Conservation (phyloP, 92 coral and sea anemone species). For the Epizoanthus stellaris region DNA sequence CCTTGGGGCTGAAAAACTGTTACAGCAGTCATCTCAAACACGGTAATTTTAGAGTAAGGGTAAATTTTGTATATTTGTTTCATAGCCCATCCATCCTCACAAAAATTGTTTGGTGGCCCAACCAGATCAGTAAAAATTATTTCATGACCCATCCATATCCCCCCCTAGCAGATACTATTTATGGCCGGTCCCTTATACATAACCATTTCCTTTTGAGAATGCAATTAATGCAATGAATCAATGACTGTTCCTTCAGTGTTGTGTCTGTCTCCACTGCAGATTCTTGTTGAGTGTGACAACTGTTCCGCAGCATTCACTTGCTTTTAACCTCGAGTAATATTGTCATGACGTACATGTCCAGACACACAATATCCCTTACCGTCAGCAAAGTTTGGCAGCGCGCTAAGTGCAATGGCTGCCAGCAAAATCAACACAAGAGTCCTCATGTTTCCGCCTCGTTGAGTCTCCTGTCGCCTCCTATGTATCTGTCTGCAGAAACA, state of each 20-base stretch:
- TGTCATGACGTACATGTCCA: not conserved
- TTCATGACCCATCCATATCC: too few species aligned
- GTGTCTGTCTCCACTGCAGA: too few species aligned
- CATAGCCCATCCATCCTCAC: too few species aligned
- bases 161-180: too few species aligned
- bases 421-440: constrained; percentile 11
- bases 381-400: not conserved
- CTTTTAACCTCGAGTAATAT: too few species aligned
- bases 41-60: not conserved
- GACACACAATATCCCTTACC: not conserved
- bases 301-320: not conserved
- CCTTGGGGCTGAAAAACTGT: not conserved
- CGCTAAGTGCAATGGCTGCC: not conserved
- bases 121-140: not conserved
- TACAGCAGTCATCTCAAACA: not conserved
- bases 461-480: not conserved
- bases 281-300: too few species aligned
- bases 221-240: too few species aligned
- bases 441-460: constrained; percentile 4
- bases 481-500: not conserved
- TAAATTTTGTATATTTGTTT: too few species aligned
- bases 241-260: too few species aligned
- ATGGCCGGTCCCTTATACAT: too few species aligned
- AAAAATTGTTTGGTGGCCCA: not conserved
- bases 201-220: too few species aligned